Evolutionary conservation across 2,888 invertebrate species (phyloP).

Genomic region (Dendrolimus houi): DNA sequence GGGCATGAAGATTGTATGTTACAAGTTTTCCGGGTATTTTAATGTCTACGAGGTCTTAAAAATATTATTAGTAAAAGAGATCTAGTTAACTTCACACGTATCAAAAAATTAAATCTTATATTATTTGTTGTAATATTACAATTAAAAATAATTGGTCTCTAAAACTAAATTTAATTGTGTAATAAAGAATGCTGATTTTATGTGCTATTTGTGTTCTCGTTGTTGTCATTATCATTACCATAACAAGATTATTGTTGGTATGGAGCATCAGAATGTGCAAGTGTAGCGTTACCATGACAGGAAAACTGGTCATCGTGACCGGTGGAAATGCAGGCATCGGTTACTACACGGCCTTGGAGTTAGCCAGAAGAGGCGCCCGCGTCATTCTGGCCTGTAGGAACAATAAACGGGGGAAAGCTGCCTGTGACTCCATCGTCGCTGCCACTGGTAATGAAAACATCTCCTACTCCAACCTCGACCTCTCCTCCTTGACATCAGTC

Average conservation of each 20-base stretch:
- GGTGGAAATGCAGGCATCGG: conserved; percentile 92
- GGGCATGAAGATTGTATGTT: too few species aligned
- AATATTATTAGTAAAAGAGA: too few species aligned
- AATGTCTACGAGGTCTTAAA: too few species aligned
- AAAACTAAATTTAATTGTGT: too few species aligned
- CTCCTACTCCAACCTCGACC: conserved; percentile 72
- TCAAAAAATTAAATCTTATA: too few species aligned
- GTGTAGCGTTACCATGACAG: conserved; percentile 47
- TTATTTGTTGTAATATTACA: too few species aligned
- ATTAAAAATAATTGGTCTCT: too few species aligned
- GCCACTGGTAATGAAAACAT: conserved; percentile 83
- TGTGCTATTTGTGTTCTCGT: too few species aligned
- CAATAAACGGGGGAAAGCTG: conserved; percentile 82
- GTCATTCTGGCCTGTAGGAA: conserved; percentile 85
- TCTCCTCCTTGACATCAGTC: conserved; percentile 73
- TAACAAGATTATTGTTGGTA: neutral
- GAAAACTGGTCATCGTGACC: conserved; percentile 84
- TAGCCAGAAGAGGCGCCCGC: conserved; percentile 84
- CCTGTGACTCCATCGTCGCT: conserved; percentile 79
- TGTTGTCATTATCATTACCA: too few species aligned
- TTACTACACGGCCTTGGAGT: conserved; percentile 82
- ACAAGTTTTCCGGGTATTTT: too few species aligned
- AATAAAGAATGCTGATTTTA: too few species aligned
- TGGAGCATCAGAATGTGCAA: neutral
- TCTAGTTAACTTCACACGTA: too few species aligned